Conservation (phyloP, 2,113 vertebrate species). For the Gobiocypris rarus region DNA sequence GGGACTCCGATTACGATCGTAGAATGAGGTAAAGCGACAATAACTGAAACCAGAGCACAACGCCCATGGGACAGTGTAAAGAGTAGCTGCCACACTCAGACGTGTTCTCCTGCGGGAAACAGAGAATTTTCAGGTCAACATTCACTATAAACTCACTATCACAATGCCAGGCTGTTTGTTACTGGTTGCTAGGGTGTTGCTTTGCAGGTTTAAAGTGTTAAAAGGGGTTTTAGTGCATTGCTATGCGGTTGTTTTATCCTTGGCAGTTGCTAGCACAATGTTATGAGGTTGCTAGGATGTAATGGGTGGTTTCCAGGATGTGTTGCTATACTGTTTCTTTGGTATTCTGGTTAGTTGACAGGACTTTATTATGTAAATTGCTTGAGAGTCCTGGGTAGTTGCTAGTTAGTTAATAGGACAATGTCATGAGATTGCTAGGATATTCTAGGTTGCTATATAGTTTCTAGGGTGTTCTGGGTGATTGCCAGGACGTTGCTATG, state of each 20-base stretch:
- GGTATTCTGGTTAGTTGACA: too few species aligned
- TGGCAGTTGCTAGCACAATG: too few species aligned
- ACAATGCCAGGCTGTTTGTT: neutral
- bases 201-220: too few species aligned
- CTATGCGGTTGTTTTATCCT: too few species aligned
- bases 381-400: too few species aligned
- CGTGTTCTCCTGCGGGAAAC: constrained; percentile 87
- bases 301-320: neutral
- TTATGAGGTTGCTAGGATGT: neutral
- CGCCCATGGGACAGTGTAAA: constrained; percentile 82
- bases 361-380: too few species aligned
- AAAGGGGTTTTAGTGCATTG: too few species aligned
- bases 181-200: neutral
- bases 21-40: constrained; percentile 80
- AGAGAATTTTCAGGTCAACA: neutral
- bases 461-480: neutral
- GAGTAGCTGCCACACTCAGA: constrained; percentile 91
- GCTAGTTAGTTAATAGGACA: too few species aligned
- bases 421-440: neutral
- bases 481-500: neutral
- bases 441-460: neutral
- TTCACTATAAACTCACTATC: neutral
- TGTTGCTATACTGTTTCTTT: too few species aligned
- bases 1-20: constrained; percentile 57
- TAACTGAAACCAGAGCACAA: constrained; percentile 85